Conservation (phyloP, 2,113 vertebrate genomes). For the Sebastes schlegelii region DNA sequence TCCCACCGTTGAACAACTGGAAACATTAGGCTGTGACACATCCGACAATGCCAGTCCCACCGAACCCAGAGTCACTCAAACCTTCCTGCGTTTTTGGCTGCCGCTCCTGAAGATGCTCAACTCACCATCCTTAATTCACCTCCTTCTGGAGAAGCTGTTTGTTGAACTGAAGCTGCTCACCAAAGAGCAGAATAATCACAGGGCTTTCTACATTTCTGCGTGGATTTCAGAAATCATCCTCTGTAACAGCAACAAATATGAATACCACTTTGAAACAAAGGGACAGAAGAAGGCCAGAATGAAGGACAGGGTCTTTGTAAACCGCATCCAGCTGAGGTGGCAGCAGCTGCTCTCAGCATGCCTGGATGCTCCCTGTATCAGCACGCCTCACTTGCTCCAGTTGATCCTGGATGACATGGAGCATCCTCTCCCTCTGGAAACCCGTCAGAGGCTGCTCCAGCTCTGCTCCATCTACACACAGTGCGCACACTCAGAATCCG, state of each 20-base stretch:
- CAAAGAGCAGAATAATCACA: slow-evolving; percentile 74
- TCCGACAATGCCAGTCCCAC: slow-evolving; percentile 46
- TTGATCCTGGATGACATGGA: slow-evolving; percentile 92
- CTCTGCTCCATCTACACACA: slow-evolving; percentile 94
- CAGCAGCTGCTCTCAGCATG: slow-evolving; percentile 88
- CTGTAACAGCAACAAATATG: slow-evolving; percentile 83
- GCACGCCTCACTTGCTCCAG: slow-evolving; percentile 89
- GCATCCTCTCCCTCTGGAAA: slow-evolving; percentile 85
- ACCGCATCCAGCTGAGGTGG: slow-evolving; percentile 87
- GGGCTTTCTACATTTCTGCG: slow-evolving; percentile 86
- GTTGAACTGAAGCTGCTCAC: slow-evolving; percentile 84
- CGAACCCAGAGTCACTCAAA: slow-evolving; percentile 80
- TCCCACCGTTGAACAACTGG: slow-evolving; percentile 90
- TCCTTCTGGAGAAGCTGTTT: slow-evolving; percentile 91
- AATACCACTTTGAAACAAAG: slow-evolving; percentile 75
- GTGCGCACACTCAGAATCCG: slow-evolving; percentile 43
- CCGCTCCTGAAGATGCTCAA: slow-evolving; percentile 89
- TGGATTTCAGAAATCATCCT: slow-evolving; percentile 92
- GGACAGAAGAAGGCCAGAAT: slow-evolving; percentile 78
- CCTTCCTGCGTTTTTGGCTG: slow-evolving; percentile 92
- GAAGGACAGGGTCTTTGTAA: slow-evolving; percentile 86
- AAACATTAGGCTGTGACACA: slow-evolving; percentile 85
- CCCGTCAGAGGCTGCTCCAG: slow-evolving; percentile 87
- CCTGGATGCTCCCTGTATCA: slow-evolving; percentile 90
- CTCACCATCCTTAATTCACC: slow-evolving; percentile 86